Conservation (phyloP, 2,797 vertebrate species). For the Xiphophorus birchmanni region DNA sequence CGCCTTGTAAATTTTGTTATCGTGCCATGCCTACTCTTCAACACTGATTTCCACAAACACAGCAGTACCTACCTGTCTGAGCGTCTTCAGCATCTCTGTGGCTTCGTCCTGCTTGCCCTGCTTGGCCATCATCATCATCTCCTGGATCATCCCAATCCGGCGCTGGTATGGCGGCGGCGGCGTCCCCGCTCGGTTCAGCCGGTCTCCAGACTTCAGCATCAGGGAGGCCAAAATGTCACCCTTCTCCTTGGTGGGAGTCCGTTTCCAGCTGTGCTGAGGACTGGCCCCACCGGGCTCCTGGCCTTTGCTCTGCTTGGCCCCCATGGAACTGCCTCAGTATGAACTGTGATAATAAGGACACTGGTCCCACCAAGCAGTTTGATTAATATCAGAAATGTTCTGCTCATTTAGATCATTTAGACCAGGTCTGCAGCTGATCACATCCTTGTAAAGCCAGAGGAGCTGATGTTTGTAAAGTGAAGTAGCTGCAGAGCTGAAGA, state of each 20-base stretch:
- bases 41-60: slow-evolving; percentile 18
- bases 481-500: slow-evolving; percentile 4
- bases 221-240: slow-evolving; percentile 89
- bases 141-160: slow-evolving; percentile 94
- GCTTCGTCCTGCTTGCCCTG: slow-evolving; percentile 93
- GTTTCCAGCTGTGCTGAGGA: slow-evolving; percentile 83
- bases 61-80: slow-evolving; percentile 87
- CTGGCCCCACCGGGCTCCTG: slow-evolving; percentile 82
- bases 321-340: slow-evolving; percentile 78
- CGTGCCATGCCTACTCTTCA: neutral
- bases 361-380: slow-evolving; percentile 24
- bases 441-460: slow-evolving; percentile 17
- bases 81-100: slow-evolving; percentile 90
- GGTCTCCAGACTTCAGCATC: slow-evolving; percentile 89
- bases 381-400: slow-evolving; percentile 13
- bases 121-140: slow-evolving; percentile 93
- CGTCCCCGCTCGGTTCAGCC: slow-evolving; percentile 81
- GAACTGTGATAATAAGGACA: slow-evolving; percentile 39
- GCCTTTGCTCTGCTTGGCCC: slow-evolving; percentile 90
- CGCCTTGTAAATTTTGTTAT: too few relatives aligned
- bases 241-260: slow-evolving; percentile 83
- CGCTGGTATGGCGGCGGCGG: slow-evolving; percentile 95
- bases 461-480: neutral
- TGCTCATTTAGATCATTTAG: slow-evolving; percentile 36
- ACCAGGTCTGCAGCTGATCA: slow-evolving; percentile 36